Conservation (phyloP, 2,888 invertebrate species). For the Sabellastarte sp. region DNA sequence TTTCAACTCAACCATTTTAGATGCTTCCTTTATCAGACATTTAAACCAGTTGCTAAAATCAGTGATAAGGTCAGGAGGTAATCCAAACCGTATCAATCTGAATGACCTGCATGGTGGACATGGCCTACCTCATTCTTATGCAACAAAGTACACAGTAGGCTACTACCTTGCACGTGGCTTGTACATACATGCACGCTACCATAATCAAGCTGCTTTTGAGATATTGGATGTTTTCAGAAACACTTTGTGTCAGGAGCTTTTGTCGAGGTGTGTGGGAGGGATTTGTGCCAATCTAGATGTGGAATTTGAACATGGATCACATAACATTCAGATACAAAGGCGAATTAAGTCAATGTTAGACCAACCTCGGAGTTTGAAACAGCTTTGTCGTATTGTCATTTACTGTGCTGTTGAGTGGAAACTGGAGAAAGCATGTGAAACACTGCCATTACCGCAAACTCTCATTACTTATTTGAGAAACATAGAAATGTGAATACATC, state of each 20-base stretch:
- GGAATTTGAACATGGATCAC: conserved; percentile 28
- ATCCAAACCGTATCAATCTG: conserved; percentile 28
- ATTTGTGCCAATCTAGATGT: conserved; percentile 28
- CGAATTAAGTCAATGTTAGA: conserved; percentile 18
- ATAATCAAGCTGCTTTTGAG: conserved; percentile 28
- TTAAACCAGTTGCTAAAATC: conserved; percentile 26
- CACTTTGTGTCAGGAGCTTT: conserved; percentile 24
- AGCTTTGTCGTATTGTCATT: conserved; percentile 27
- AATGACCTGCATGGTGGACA: conserved; percentile 21
- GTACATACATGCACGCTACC: conserved; percentile 31
- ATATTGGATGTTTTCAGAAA: conserved; percentile 30
- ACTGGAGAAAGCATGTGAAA: conserved; percentile 15
- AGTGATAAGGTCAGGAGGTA: conserved; percentile 29
- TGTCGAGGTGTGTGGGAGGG: conserved; percentile 21
- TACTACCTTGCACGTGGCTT: conserved; percentile 31
- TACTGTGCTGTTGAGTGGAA: conserved; percentile 27
- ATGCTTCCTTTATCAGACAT: conserved; percentile 25
- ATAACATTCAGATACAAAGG: conserved; percentile 20
- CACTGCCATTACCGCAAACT: conserved; percentile 23
- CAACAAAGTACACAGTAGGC: conserved; percentile 4
- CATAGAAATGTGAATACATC: too few relatives aligned
- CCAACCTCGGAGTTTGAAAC: conserved; percentile 23
- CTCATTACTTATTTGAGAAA: conserved; percentile 19
- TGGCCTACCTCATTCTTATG: not conserved
- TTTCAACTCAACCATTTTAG: conserved; percentile 32